These are phyloP conservation scores for Dendrocopos noguchii DNA, from an alignment of 2,113 vertebrate species.

Conservation along the genomic window DNA sequence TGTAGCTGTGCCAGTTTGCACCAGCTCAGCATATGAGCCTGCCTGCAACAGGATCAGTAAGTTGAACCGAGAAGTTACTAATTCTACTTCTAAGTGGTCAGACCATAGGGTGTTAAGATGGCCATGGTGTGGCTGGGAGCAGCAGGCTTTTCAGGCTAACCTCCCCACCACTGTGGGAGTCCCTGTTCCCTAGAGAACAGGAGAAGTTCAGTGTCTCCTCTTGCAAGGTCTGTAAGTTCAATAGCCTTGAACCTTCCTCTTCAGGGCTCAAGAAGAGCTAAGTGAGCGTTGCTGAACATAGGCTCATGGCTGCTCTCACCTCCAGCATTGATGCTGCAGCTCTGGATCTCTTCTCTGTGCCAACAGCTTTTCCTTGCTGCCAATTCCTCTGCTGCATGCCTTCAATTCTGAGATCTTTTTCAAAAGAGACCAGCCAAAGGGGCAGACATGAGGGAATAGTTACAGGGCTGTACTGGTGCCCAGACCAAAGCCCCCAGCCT, in stretches of 20 bases:
- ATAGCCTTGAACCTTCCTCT: neutral
- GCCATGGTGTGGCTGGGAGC: neutral
- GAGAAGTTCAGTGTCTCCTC: accelerated
- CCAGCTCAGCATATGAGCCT: neutral
- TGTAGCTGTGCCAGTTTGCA: neutral
- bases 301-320: neutral
- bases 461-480: neutral
- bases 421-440: neutral
- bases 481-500: neutral
- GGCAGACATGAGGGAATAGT: neutral
- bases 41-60: neutral
- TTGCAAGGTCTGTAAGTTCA: neutral
- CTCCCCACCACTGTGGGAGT: neutral
- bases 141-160: neutral
- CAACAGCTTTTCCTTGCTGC: neutral
- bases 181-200: neutral
- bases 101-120: neutral
- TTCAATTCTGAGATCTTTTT: neutral
- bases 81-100: neutral
- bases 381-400: neutral
- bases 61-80: neutral
- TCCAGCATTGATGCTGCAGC: neutral
- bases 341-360: neutral
- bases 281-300: too few relatives aligned
- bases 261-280: neutral